phyloP scores from a whole-genome alignment of 1,140 invertebrate genomes.

The Halictus rubicundus region DNA sequence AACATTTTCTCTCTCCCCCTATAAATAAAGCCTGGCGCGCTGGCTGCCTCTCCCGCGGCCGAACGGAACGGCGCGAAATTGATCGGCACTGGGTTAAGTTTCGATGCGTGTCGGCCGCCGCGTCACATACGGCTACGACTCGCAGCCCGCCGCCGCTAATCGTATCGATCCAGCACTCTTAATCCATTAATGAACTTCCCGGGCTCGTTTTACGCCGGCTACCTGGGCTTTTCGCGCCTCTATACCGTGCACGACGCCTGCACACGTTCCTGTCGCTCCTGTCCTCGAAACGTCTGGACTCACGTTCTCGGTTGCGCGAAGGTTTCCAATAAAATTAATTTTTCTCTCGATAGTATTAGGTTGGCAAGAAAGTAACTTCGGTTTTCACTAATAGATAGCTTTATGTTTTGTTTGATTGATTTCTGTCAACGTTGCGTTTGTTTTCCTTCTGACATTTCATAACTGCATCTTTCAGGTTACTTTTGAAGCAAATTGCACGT shows the following conservation, averaged over 20 bases:
- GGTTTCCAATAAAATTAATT: no score
- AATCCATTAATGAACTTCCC: conserved; percentile 75
- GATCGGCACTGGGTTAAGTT: conserved; percentile 58
- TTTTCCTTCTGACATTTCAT: no score
- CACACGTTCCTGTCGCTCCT: not conserved
- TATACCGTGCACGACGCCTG: conserved; percentile 51
- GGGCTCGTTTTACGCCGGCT: conserved; percentile 65
- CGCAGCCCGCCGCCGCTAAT: conserved; percentile 53
- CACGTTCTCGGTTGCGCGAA: no score
- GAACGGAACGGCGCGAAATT: conserved; percentile 39
- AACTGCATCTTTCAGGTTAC: no score
- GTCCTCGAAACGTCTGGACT: no score
- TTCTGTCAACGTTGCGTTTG: no score
- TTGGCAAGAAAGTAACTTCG: no score
- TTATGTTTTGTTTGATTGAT: no score
- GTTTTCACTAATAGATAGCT: no score
- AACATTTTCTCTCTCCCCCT: no score
- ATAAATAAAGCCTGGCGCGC: conserved; percentile 15
- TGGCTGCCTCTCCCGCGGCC: not conserved
- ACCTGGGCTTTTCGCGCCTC: conserved; percentile 61
- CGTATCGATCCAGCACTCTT: conserved; percentile 72
- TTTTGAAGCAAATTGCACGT: no score
- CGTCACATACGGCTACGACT: conserved; percentile 9
- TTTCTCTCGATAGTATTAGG: no score
- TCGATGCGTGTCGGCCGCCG: conserved; percentile 51